Base-by-base conservation (phyloP, 2,797 vertebrate genomes). In the Poecilia wingei region DNA sequence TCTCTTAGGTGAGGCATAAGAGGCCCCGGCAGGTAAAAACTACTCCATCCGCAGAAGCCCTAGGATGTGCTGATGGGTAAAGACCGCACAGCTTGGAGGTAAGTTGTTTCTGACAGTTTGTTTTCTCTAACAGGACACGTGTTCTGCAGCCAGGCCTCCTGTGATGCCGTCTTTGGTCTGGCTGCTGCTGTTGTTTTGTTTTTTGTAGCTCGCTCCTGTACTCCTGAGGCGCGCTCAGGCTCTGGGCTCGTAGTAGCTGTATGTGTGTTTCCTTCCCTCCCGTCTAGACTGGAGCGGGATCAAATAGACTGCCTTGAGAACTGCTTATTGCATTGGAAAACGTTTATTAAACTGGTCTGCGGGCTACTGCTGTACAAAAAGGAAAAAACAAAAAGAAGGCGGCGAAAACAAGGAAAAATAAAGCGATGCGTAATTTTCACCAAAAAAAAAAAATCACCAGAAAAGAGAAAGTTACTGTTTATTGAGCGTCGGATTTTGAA, bases 51-150 rank as follows among this genome's bases (percentile, higher is more conserved):
- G 9, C 0, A 22, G 41, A 18, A 75, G 45, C 81, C 31, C 28
- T 4, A 28, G 86, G 85, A 91, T 85, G 87, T 79, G 83, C 89
- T 91, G 91, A 94, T 80, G 81, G 86, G 80, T 79, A 84, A 72
- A 49, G 79, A 43, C 9, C 79, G 43, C 84, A 81, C 81, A 80
- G 74, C 85, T 88, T 4, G 61, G 78, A 93, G 93, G 94, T 95
- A 92, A 43, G 94, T 89, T 88, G 81, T 64, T 90, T 89, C 76
- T 89, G 81, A 86, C 82, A 74, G 78, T 89, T 86, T 81, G 81
- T 79, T 85, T 84, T 75, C 74, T 84, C 41, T 75, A 79, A 85
- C 82, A 86, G 80, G 82, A 90, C 88, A 87, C 78, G 39, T 85
- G 84, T 90, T 90, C 79, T 87, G 77, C 41, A 73, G 83, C 70